Base-by-base conservation (phyloP, 2,797 vertebrate genomes). In the Numenius phaeopus region DNA sequence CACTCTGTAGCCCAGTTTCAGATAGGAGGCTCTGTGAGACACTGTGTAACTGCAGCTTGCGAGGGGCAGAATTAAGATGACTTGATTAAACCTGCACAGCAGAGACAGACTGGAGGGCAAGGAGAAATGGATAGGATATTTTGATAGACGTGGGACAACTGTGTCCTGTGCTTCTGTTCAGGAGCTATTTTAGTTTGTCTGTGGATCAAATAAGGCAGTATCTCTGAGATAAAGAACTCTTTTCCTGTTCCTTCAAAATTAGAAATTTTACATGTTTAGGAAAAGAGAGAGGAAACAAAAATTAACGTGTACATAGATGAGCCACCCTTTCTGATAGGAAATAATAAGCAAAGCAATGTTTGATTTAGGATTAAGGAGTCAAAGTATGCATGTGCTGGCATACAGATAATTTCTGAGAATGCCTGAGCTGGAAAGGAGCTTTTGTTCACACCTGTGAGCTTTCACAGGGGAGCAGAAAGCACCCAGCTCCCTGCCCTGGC, bases 151-250 rank as follows among this genome's bases (percentile, higher is more conserved):
- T 75, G 40, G 5, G 59, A 26, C 82, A 94, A 75, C 66, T 93
- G 59, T 79, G 85, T 65, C 46, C 66, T 78, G 34, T 91, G 49
- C 23, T 81, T 37, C 66, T 76, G 12, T 39, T 71, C 64, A 61
- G 80, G 72, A 96, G 24, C 14, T 93, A 90, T 95, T 96, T 91
- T 78, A 88, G 29, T 80, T 92, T 85, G 55, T 27, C 40, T 80
- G 27, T 69, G 86, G 44, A 88, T 22, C 23, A 89, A 88, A 66
- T 11, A 58, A 87, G 61, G 14, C 15, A 62, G 24, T 47, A 64
- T 52, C 44, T 85, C 77, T 71, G 52, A 83, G 57, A 79, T 27
- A 72, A 93, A 89, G 76, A 40, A 2, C 5, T 37, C 6, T 69
- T 87, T 81, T 77, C 14, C 5, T 11, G 1, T 79, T 80, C 66